Conservation (phyloP, 2,888 invertebrate genomes). For the Teleiodes luculella region DNA sequence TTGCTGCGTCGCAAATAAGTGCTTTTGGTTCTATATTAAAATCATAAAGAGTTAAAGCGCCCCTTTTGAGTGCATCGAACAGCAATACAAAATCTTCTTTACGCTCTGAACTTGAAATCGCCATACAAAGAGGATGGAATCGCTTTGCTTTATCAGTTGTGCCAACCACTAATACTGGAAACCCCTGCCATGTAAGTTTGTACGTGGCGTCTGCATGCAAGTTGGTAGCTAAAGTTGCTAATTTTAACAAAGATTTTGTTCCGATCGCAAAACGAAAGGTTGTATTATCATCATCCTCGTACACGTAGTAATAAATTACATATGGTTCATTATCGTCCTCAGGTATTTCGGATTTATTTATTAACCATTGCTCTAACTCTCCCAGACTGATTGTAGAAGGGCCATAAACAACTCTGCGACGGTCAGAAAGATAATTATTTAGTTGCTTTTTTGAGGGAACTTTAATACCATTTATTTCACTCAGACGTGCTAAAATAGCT, state of each 20-base stretch:
- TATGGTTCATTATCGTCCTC: slow-evolving; percentile 21
- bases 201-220: slow-evolving; percentile 22
- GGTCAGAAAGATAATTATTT: slow-evolving; percentile 18
- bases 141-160: slow-evolving; percentile 26
- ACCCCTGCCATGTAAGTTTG: slow-evolving; percentile 31
- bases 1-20: slow-evolving; percentile 26
- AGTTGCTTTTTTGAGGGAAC: slow-evolving; percentile 17
- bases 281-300: slow-evolving; percentile 20
- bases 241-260: slow-evolving; percentile 23
- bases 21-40: slow-evolving; percentile 21
- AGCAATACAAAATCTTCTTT: slow-evolving; percentile 26
- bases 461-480: slow-evolving; percentile 17
- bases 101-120: slow-evolving; percentile 21
- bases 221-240: slow-evolving; percentile 15
- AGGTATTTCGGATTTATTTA: slow-evolving; percentile 18
- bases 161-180: slow-evolving; percentile 28
- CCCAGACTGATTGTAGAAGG: slow-evolving; percentile 18
- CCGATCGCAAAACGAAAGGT: slow-evolving; percentile 12
- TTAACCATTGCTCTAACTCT: slow-evolving; percentile 22
- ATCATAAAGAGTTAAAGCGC: slow-evolving; percentile 18
- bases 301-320: slow-evolving; percentile 19
- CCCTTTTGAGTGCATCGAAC: slow-evolving; percentile 24
- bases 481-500: slow-evolving; percentile 16
- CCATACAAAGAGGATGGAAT: slow-evolving; percentile 28
- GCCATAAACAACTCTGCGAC: slow-evolving; percentile 14